Percentiles rank a stretch among this genome's conserved stretches.
These are phyloP conservation scores for Enteromius fasciolatus DNA, from an alignment of 2,797 vertebrate species.

Conservation along the genomic window DNA sequence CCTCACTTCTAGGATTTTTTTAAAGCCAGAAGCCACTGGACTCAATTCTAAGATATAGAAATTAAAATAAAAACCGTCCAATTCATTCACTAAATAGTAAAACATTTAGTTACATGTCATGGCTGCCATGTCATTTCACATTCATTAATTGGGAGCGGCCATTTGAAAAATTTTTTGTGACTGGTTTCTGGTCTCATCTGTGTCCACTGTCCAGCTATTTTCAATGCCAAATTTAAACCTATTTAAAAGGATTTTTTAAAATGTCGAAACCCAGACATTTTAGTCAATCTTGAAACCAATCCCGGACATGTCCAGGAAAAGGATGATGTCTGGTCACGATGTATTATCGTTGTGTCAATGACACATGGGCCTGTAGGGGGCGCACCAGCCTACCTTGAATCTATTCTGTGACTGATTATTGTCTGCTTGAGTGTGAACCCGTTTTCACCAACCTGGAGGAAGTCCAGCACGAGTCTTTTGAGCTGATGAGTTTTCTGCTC, in stretches of 20 bases:
- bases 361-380: constrained; percentile 60
- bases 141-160: too few relatives aligned
- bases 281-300: background rate
- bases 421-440: constrained; percentile 2
- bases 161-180: too few relatives aligned
- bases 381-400: constrained; percentile 35
- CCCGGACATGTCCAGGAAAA: background rate
- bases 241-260: too few relatives aligned
- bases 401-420: background rate
- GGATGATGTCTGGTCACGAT: background rate
- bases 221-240: too few relatives aligned
- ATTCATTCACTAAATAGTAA: background rate
- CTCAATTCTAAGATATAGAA: background rate
- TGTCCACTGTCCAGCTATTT: too few relatives aligned
- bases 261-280: background rate
- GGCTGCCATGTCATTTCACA: too few relatives aligned
- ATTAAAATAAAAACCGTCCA: background rate
- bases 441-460: constrained; percentile 77
- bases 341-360: background rate
- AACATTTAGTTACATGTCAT: background rate
- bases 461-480: constrained; percentile 85
- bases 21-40: background rate
- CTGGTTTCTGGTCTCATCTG: too few relatives aligned
- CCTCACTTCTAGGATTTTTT: too few relatives aligned
- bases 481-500: constrained; percentile 81